Percentiles rank a stretch among this genome's conserved stretches.
Evolutionary conservation across 37 sponge, comb jelly and placozoan genomes (phyloP).

Genomic region (Geodia barretti): DNA sequence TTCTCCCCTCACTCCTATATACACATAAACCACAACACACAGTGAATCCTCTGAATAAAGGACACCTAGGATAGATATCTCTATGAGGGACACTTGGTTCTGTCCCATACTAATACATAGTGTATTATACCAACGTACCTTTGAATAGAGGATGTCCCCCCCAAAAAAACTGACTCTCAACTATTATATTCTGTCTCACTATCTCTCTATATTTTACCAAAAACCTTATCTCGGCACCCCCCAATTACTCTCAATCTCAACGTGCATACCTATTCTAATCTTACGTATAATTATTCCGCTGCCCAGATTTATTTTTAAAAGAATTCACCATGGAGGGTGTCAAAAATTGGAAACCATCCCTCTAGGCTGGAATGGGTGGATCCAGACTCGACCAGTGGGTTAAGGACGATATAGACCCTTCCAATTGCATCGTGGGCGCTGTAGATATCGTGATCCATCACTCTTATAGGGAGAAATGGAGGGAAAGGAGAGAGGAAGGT

Average conservation of each 20-base stretch:
- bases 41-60: not conserved
- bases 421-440: constrained; percentile 93
- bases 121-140: no score
- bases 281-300: no score
- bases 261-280: no score
- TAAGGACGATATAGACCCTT: constrained; percentile 75
- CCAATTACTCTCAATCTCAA: no score
- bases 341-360: constrained; percentile 96
- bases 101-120: not conserved
- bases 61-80: not conserved
- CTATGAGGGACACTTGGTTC: not conserved
- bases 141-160: no score
- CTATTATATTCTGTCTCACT: no score
- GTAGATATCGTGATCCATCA: constrained; percentile 91
- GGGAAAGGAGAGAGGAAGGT: not conserved
- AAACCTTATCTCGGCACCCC: no score
- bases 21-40: not conserved
- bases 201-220: no score
- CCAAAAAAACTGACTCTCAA: no score
- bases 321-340: constrained; percentile 88
- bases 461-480: constrained; percentile 17
- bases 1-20: constrained; percentile 80
- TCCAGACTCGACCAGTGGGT: constrained; percentile 29
- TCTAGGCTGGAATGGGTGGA: constrained; percentile 28
- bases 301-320: no score